Evolutionary conservation across 2,113 vertebrate species (phyloP).

Genomic region (Perognathus longimembris): DNA sequence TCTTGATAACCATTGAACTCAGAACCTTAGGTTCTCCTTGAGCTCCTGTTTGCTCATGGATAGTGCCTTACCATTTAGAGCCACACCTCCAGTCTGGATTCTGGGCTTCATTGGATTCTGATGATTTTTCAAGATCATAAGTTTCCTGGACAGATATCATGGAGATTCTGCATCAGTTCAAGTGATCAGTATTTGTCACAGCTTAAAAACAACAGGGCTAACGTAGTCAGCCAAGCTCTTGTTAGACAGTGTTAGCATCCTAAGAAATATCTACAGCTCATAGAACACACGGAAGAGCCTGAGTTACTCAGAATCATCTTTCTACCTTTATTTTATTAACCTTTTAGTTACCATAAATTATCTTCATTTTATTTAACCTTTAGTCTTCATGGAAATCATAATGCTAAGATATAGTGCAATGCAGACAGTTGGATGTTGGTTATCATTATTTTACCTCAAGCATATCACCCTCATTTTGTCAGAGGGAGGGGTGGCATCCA

Average conservation of each 20-base stretch:
- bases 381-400: conserved; percentile 1
- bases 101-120: neutral
- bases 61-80: too few species aligned
- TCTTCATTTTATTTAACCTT: neutral
- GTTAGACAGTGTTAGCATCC: neutral
- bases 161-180: neutral
- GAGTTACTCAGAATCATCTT: neutral
- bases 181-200: neutral
- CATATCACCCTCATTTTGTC: neutral
- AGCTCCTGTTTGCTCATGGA: too few species aligned
- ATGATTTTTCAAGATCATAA: neutral
- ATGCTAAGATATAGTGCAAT: neutral
- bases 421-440: neutral
- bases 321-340: neutral
- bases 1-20: neutral
- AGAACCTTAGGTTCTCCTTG: too few species aligned
- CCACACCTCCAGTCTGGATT: too few species aligned
- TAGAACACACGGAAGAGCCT: neutral
- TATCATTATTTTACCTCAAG: neutral
- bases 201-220: neutral
- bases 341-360: neutral
- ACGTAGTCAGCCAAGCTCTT: neutral
- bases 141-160: neutral
- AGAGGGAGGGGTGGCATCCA: neutral
- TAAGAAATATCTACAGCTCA: neutral